A percentile compares a stretch with the other conserved stretches of the same genome.
Conservation (phyloP, 1,140 invertebrate species). For the Drosophila albomicans region DNA sequence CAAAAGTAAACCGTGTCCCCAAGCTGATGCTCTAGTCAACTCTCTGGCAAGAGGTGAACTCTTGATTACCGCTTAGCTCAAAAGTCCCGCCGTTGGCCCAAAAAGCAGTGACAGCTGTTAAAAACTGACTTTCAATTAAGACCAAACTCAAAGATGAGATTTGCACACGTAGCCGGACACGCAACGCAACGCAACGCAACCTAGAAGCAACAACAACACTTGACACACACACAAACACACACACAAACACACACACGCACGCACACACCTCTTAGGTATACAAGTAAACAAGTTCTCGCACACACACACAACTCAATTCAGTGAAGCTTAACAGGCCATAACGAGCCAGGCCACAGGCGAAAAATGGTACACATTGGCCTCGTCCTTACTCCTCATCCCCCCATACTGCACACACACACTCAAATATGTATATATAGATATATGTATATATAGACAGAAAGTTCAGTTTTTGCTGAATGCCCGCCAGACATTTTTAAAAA, state of each 20-base stretch:
- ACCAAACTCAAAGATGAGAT: conserved; percentile 22
- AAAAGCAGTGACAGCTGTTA: conserved; percentile 38
- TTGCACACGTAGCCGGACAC: not conserved
- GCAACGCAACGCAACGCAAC: not conserved
- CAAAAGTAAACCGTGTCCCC: not conserved
- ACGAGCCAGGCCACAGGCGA: conserved; percentile 74
- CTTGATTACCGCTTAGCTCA: conserved; percentile 2
- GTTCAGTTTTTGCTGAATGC: conserved; percentile 54
- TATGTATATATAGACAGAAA: conserved; percentile 25
- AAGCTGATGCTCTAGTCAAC: not conserved
- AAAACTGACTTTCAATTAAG: conserved; percentile 75
- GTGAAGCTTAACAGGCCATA: conserved; percentile 77
- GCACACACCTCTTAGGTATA: not conserved
- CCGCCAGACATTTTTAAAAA: conserved; percentile 76
- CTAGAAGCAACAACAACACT: conserved; percentile 8
- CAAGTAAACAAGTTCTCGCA: conserved; percentile 34
- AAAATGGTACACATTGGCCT: conserved; percentile 40
- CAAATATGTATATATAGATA: conserved; percentile 10
- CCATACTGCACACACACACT: not conserved
- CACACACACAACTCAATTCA: conserved; percentile 58
- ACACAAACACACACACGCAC: not conserved
- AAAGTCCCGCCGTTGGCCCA: not conserved
- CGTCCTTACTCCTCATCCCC: not conserved
- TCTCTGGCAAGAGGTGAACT: not conserved
- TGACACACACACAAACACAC: conserved; percentile 5